These are phyloP conservation scores for Calliopum simillimum DNA, from an alignment of 2,888 invertebrate species.

Conservation along the genomic window DNA sequence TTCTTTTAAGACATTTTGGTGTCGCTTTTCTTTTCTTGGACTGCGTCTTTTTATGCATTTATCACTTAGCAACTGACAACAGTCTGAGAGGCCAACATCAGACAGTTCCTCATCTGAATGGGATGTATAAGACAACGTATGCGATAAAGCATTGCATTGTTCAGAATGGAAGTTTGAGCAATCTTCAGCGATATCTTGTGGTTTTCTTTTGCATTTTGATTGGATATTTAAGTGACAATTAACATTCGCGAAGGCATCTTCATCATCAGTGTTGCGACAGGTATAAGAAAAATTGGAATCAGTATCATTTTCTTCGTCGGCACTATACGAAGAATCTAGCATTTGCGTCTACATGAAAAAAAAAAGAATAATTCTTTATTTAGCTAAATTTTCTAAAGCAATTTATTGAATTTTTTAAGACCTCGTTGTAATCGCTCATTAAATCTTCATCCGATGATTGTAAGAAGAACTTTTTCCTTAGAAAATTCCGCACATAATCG, in stretches of 20 bases:
- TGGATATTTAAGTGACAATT: no score
- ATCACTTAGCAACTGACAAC: constrained; percentile 56
- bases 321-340: constrained; percentile 58
- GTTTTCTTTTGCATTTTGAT: no score
- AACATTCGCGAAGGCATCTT: constrained; percentile 38
- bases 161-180: no score
- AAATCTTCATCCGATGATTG: constrained; percentile 43
- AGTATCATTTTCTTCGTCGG: constrained; percentile 56
- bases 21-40: constrained; percentile 26
- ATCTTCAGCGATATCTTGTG: no score
- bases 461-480: constrained; percentile 61
- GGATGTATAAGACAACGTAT: no score
- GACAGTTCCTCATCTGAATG: constrained; percentile 45
- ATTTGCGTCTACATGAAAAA: constrained; percentile 49
- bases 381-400: neutral
- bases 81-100: constrained; percentile 60
- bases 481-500: constrained; percentile 64
- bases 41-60: constrained; percentile 37
- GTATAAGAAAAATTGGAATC: constrained; percentile 55
- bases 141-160: no score
- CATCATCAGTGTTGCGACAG: constrained; percentile 31
- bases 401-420: constrained; percentile 38
- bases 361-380: neutral
- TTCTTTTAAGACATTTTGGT: neutral
- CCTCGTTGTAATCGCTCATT: constrained; percentile 60